Conservation (phyloP, 2,888 invertebrate species). For the Tanypteryx hageni region DNA sequence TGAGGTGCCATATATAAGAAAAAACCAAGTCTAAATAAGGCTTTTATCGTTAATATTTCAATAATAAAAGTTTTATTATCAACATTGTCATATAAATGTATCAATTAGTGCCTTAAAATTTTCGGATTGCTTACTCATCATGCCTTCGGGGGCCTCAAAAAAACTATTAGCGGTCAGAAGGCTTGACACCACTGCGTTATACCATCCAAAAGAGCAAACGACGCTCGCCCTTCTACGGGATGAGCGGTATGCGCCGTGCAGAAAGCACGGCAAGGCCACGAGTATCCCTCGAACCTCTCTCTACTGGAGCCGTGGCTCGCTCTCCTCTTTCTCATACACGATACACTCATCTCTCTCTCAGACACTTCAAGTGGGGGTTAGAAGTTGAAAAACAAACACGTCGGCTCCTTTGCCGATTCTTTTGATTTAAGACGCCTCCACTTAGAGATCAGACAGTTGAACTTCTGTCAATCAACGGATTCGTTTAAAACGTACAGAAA, state of each 20-base stretch:
- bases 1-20: too few species aligned
- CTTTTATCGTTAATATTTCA: too few species aligned
- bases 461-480: neutral
- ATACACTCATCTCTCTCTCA: neutral
- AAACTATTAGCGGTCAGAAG: too few species aligned
- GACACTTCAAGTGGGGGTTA: neutral
- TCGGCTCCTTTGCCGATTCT: neutral
- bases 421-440: neutral
- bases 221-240: neutral
- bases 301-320: neutral
- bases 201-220: neutral
- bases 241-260: neutral
- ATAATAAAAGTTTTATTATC: too few species aligned
- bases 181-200: too few species aligned
- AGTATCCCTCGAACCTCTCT: neutral
- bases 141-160: too few species aligned
- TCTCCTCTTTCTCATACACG: too few species aligned
- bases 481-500: neutral
- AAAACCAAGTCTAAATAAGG: too few species aligned
- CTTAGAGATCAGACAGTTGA: neutral
- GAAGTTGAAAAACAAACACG: neutral
- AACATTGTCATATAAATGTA: too few species aligned
- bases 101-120: too few species aligned
- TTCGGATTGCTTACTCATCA: too few species aligned
- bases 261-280: neutral